phyloP scores from a whole-genome alignment of 2,113 vertebrate species.

The Mirza zaza region DNA sequence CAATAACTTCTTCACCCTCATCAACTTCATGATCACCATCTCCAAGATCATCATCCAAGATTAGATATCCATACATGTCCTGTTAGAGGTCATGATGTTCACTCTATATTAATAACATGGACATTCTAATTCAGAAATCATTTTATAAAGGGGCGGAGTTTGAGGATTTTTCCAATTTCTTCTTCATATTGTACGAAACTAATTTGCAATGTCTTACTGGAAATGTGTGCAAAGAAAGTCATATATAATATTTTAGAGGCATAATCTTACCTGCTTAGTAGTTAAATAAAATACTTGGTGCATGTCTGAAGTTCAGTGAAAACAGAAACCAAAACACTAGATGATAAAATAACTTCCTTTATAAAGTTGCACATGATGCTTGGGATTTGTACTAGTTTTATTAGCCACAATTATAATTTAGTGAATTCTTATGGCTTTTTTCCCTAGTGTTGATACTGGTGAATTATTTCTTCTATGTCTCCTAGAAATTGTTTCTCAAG shows the following conservation, averaged over 20 bases:
- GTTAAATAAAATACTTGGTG: neutral
- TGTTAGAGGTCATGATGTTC: neutral
- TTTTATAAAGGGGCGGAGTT: constrained; percentile 1
- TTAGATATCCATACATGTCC: neutral
- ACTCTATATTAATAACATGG: neutral
- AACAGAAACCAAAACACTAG: constrained; percentile 40
- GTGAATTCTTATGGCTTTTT: neutral
- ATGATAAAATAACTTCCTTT: neutral
- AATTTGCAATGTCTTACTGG: neutral
- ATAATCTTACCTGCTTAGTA: neutral
- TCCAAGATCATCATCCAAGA: constrained; percentile 30
- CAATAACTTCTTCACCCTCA: neutral
- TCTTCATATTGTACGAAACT: neutral
- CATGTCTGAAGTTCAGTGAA: neutral
- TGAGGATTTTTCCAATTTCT: constrained; percentile 6
- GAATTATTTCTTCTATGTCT: neutral
- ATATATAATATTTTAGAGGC: neutral
- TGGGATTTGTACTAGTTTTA: neutral
- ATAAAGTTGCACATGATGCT: neutral
- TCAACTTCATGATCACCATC: constrained; percentile 1
- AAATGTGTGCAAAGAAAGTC: constrained; percentile 1
- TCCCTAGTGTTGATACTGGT: neutral
- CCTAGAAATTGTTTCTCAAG: neutral
- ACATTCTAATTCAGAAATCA: constrained; percentile 20
- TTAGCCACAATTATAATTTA: neutral